Percentiles rank a stretch among this genome's conserved stretches.
Evolutionary conservation across 2,113 vertebrate species (phyloP).

Genomic region (Promerops cafer): DNA sequence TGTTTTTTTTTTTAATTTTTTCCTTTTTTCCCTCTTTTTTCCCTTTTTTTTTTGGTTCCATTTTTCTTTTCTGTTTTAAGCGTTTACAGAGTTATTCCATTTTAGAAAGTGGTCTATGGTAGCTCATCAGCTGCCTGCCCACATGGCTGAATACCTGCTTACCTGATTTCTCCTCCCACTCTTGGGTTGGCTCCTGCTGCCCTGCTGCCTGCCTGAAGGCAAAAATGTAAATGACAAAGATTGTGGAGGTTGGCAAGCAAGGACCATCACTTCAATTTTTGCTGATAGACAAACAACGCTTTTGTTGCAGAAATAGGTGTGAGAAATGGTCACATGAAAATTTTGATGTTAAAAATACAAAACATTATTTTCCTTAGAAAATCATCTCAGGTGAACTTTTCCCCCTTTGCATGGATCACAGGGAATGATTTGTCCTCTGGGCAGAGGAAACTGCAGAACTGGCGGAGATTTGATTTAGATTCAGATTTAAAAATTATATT

Average conservation of each 20-base stretch:
- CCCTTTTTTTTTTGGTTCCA: accelerated
- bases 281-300: background rate
- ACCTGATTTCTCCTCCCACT: background rate
- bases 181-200: background rate
- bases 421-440: background rate
- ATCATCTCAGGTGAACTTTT: background rate
- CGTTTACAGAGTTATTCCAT: background rate
- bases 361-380: accelerated
- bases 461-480: background rate
- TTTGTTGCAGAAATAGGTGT: background rate
- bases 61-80: background rate
- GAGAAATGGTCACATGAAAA: background rate
- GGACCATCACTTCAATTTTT: background rate
- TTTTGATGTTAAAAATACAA: background rate
- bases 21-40: accelerated
- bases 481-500: background rate
- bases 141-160: background rate
- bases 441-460: background rate
- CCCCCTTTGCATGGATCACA: background rate
- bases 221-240: background rate
- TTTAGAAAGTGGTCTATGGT: background rate
- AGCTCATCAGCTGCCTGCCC: background rate
- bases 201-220: background rate
- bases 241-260: background rate
- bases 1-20: too few species aligned